Base-by-base conservation (phyloP, 1,140 invertebrate genomes). In the Gerris buenoi region DNA sequence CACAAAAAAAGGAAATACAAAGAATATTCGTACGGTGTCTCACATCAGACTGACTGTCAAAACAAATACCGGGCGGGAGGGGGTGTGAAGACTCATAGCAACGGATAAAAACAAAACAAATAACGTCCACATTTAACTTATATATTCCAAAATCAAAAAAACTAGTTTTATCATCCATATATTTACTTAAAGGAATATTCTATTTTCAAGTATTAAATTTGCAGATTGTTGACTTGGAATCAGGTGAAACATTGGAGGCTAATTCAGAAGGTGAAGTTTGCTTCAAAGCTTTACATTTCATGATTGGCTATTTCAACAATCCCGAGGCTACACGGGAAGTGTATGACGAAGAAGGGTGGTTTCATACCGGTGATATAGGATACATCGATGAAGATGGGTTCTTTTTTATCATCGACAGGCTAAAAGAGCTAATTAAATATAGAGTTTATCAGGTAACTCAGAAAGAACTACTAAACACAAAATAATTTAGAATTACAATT, bases 341-440 rank as follows among this genome's bases (percentile, higher is more conserved):
- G 23, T 79, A 91, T 2, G 85, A 87, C 71, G 68, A 72, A n/a
- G 84, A 90, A 59, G 87, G 88, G 0, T 93, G 87, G 84, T 75
- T 93, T 14, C 84, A 88, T 67, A 90, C 89, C 26, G 90, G 90
- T 15, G 89, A 92, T 75, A 80, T 92, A 66, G 89, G 85, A 0
- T 89, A 86, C 74, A 86, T 84, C 70, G 88, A 91, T 71, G 73
- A 82, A 15, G 81, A 89, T 3, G 83, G 83, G 2, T 83, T 80
- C 71, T 83, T 90, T 71, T 88, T 82, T 67, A 84, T 91, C 70
- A 84, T 88, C 1, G 89, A 91, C 73, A 77, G 89, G 58, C 74
- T 89, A 0, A 91, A 91, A 74, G 88, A 91, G 73, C 76, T 91
- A 1, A 90, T 91, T 64, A 91, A 91, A 73, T 88, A 86, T 72